These are phyloP conservation scores for Diarsia rubi DNA, from an alignment of 2,888 invertebrate genomes.

Conservation along the genomic window DNA sequence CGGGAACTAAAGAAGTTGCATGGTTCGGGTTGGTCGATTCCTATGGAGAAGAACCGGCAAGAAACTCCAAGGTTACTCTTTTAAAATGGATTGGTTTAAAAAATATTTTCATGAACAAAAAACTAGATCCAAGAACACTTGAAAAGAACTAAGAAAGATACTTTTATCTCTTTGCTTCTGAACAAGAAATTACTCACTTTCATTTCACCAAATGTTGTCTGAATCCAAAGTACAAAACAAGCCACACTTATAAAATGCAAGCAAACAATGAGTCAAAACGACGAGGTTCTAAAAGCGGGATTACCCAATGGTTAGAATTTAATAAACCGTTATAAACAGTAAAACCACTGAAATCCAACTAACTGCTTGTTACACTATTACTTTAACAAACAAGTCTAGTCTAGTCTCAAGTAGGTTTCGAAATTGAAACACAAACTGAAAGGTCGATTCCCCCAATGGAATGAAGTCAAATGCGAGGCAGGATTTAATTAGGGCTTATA, in stretches of 20 bases:
- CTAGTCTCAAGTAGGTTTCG: no score
- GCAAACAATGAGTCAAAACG: neutral
- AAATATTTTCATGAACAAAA: no score
- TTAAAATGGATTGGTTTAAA: no score
- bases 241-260: no score
- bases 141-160: neutral
- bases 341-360: neutral
- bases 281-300: constrained; percentile 4
- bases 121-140: no score
- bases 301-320: neutral
- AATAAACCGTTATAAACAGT: constrained; percentile 3
- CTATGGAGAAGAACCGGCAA: no score
- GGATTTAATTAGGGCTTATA: constrained; percentile 63
- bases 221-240: no score
- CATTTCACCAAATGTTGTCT: no score
- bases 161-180: neutral
- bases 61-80: no score
- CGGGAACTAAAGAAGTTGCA: no score
- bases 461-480: constrained; percentile 56
- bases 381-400: constrained; percentile 36
- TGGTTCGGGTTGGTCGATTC: no score
- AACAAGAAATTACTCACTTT: neutral
- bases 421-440: constrained; percentile 48
- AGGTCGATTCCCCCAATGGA: constrained; percentile 29
- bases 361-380: constrained; percentile 16